Conservation (phyloP, 2,113 vertebrate genomes). For the Cottus gobio region DNA sequence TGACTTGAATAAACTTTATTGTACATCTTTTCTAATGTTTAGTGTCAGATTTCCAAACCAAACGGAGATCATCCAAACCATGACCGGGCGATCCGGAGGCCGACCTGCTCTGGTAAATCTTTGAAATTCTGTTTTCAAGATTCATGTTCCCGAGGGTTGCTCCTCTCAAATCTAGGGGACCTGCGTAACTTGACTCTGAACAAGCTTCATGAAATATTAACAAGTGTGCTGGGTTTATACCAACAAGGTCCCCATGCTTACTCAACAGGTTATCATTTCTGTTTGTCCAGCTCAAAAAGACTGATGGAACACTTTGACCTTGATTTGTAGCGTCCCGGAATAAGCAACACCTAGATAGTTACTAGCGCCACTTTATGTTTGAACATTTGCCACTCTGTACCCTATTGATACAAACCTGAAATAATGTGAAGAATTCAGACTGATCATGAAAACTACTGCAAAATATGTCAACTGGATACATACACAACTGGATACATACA, state of each 20-base stretch:
- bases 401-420: not conserved
- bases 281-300: constrained; percentile 17
- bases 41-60: constrained; percentile 11
- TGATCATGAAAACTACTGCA: not conserved
- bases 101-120: constrained; percentile 52
- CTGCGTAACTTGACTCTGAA: constrained; percentile 76
- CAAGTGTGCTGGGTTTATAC: constrained; percentile 21
- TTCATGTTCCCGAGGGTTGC: constrained; percentile 43
- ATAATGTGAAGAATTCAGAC: not conserved
- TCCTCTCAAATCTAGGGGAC: constrained; percentile 53
- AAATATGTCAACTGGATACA: not conserved
- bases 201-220: constrained; percentile 81
- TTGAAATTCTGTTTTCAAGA: constrained; percentile 53
- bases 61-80: constrained; percentile 7
- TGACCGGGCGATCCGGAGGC: not conserved
- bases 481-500: not conserved
- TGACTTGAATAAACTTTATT: not conserved
- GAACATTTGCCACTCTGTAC: not conserved
- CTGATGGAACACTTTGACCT: constrained; percentile 6
- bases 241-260: constrained; percentile 24
- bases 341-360: not conserved
- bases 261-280: constrained; percentile 39
- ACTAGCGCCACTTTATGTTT: not conserved
- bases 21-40: not conserved
- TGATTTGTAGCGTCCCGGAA: constrained; percentile 4